These are phyloP conservation scores for Hafferia zeledoni DNA, from an alignment of 2,797 vertebrate species.

Conservation along the genomic window DNA sequence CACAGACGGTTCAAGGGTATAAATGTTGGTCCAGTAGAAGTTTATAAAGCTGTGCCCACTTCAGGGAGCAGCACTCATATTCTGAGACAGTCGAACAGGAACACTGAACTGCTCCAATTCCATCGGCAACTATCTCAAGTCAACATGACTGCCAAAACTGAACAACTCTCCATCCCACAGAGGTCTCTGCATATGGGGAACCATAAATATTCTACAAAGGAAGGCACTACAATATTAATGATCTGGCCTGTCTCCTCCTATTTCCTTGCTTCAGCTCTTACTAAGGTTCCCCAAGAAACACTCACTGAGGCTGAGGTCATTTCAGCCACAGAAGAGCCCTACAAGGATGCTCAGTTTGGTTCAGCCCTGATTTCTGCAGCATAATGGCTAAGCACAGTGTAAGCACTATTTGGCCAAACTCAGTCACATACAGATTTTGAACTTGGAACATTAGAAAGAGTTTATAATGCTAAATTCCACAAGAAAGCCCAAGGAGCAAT, in stretches of 20 bases:
- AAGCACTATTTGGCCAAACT: background rate
- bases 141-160: background rate
- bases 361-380: background rate
- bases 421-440: background rate
- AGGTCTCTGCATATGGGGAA: background rate
- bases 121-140: background rate
- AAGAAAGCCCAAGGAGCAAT: background rate
- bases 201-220: background rate
- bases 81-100: rapidly evolving
- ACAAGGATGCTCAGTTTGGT: background rate
- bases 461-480: background rate
- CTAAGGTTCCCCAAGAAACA: background rate
- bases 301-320: background rate
- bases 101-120: background rate
- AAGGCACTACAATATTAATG: background rate
- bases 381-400: background rate
- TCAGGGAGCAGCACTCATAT: background rate
- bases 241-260: background rate
- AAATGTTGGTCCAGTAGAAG: background rate
- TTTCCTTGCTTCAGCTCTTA: background rate
- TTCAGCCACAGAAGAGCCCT: background rate
- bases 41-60: background rate
- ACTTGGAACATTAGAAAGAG: background rate
- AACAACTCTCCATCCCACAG: background rate
- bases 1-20: background rate